Conservation (phyloP, 1,140 invertebrate genomes). For the Latrodectus geometricus region DNA sequence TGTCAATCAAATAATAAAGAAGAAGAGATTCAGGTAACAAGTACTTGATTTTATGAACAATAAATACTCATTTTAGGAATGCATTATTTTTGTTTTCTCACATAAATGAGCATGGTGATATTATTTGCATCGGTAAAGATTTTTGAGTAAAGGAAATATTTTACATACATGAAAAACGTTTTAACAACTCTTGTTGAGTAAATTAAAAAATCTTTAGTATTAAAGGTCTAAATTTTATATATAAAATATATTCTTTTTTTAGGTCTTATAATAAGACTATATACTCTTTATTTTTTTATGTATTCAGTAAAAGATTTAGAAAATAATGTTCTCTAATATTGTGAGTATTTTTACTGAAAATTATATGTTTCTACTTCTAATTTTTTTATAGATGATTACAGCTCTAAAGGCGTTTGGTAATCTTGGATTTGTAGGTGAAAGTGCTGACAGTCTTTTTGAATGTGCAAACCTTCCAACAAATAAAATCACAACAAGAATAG, state of each 20-base stretch:
- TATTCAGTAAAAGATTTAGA: too few relatives aligned
- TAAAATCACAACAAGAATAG: slow-evolving; percentile 79
- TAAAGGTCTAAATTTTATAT: too few relatives aligned
- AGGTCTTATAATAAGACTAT: too few relatives aligned
- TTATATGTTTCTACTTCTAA: not conserved
- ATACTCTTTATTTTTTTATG: too few relatives aligned
- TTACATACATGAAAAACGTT: too few relatives aligned
- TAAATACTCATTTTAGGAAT: not conserved
- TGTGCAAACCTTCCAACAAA: slow-evolving; percentile 77
- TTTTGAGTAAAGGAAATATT: too few relatives aligned
- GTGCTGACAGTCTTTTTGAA: slow-evolving; percentile 75
- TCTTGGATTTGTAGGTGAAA: slow-evolving; percentile 75
- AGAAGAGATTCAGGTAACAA: slow-evolving; percentile 76
- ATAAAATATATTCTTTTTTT: too few relatives aligned
- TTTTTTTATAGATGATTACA: slow-evolving; percentile 72
- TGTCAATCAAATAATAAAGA: slow-evolving; percentile 74
- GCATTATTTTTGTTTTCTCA: not conserved
- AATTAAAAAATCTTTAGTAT: too few relatives aligned
- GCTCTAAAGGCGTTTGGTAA: slow-evolving; percentile 88
- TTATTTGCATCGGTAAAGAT: too few relatives aligned
- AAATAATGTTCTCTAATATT: too few relatives aligned
- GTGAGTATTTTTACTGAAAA: too few relatives aligned
- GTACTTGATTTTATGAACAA: not conserved
- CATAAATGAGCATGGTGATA: not conserved
- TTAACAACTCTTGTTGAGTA: too few relatives aligned